Evolutionary conservation across 1,140 invertebrate genomes (phyloP), one percentile per base, ranked within the genome.

Genomic region (Cotesia glomerata): DNA sequence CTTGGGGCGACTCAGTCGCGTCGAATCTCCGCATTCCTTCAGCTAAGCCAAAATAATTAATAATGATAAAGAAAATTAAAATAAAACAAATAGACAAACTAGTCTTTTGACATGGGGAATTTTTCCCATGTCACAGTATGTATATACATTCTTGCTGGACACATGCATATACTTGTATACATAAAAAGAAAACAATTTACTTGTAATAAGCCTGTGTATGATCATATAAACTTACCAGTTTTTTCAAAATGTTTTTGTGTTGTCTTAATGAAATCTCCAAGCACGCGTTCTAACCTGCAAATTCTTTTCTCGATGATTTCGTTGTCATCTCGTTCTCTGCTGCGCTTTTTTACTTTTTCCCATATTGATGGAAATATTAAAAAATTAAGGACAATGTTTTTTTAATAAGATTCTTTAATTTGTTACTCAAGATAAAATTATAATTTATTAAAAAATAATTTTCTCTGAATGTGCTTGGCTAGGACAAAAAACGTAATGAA

Each of bases 401-500:
- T 69, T 39, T 35, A 39, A 58, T 36, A 9, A 14, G 5, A n/a
- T n/a, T 51, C 18, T 39, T 45, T n/a, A 13, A 67, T 51, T 51
- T 52, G 14, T 36, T 36, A 36, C n/a, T n/a, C 64, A 18, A 67
- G 18, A 52, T 5, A n/a, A 34, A 16, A 14, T 18, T 8, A 16
- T 51, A 67, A 67, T 49, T 14, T n/a, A n/a, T 5, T 18, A 16
- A 34, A 39, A 67, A 36, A 52, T 8, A 7, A 67, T 26, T 49
- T 67, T 49, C 51, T 52, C 4, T 14, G 34, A 49, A 1, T 67
- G 65, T 49, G 35, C 51, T 11, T 35, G 7, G 16, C 65, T 49
- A 67, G 65, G 36, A 67, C 65, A 67, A 34, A 69, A 45, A 54
- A 67, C 66, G 4, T 69, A 54, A 69, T 58, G 66, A 69, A 69